phyloP scores from a whole-genome alignment of 2,113 vertebrate genomes.

The Gallinago paraguaiae region DNA sequence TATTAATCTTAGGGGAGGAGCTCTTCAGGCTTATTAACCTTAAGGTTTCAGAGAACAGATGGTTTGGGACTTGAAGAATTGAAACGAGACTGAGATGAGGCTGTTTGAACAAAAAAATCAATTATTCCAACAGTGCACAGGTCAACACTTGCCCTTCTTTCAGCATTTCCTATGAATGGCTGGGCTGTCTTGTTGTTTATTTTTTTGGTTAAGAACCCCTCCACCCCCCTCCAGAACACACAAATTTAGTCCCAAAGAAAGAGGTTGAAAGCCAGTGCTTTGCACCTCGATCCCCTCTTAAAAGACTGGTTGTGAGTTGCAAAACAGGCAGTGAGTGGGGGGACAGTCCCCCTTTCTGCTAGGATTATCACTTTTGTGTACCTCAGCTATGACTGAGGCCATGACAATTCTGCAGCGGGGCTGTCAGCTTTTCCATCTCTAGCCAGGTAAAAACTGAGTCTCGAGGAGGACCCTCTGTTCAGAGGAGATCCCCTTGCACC shows the following conservation, averaged over 20 bases:
- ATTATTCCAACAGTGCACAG: background rate
- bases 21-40: constrained; percentile 1
- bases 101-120: background rate
- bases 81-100: background rate
- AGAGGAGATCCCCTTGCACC: background rate
- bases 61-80: background rate
- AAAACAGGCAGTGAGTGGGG: background rate
- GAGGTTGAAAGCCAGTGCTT: background rate
- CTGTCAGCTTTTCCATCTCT: background rate
- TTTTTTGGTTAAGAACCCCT: background rate
- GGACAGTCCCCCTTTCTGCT: background rate
- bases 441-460: background rate
- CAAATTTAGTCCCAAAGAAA: background rate
- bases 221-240: background rate
- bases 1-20: constrained; percentile 14
- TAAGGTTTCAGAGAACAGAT: background rate
- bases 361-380: background rate
- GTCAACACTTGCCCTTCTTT: background rate
- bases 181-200: background rate
- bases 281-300: background rate
- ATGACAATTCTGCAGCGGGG: accelerated
- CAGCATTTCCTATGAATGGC: background rate
- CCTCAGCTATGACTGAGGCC: too few species aligned
- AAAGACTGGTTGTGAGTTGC: background rate
- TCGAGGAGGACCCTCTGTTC: background rate